Percentiles rank a stretch among this genome's conserved stretches.
phyloP scores from a whole-genome alignment of 2,113 vertebrate species.

The Cynopterus brachyotis region DNA sequence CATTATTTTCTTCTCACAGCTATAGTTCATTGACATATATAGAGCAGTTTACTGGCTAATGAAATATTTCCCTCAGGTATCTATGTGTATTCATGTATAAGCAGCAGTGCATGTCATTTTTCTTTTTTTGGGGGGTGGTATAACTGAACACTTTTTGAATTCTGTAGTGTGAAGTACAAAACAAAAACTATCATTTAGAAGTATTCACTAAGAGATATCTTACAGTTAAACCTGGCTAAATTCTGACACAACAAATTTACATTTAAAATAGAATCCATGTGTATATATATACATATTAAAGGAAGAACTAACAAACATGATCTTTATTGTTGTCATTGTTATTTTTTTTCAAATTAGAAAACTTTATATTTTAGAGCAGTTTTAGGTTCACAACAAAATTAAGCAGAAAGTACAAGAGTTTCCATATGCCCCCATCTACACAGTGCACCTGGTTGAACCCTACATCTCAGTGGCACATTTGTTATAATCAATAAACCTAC shows the following conservation, averaged over 20 bases:
- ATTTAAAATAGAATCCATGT: background rate
- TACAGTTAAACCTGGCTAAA: background rate
- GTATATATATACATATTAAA: background rate
- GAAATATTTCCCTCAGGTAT: background rate
- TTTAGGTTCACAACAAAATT: background rate
- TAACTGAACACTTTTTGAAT: conserved; percentile 1
- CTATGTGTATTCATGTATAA: background rate
- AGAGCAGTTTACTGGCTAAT: background rate
- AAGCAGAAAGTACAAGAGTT: background rate
- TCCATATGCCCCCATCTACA: fast-evolving
- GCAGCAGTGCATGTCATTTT: background rate
- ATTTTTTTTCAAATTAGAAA: background rate
- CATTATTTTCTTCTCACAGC: background rate
- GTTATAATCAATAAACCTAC: background rate
- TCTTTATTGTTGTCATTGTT: background rate
- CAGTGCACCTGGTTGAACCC: background rate
- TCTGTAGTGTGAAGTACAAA: background rate
- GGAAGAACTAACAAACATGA: background rate
- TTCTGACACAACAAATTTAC: background rate
- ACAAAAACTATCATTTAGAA: conserved; percentile 13
- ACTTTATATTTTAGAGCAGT: background rate
- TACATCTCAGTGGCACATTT: background rate
- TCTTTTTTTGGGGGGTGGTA: background rate
- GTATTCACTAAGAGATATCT: background rate
- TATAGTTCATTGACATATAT: background rate